These are phyloP conservation scores for Semaprochilodus insignis DNA, from an alignment of 2,797 vertebrate genomes.

Conservation along the genomic window DNA sequence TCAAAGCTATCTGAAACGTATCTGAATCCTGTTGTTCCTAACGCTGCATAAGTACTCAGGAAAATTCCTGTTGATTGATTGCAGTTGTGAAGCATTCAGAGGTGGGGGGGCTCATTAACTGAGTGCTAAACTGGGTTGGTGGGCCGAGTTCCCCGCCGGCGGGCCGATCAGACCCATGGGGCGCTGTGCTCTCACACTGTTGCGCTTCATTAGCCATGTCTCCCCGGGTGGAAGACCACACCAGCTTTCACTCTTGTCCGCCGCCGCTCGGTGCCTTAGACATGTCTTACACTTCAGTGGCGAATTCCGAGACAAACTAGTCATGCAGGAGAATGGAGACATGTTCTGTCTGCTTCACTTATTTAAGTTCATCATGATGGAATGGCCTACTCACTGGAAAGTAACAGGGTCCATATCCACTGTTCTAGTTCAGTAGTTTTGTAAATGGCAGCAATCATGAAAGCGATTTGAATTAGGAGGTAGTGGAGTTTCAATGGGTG, in stretches of 20 bases:
- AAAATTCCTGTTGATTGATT: conserved; percentile 67
- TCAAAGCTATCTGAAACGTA: neutral
- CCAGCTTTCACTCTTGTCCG: conserved; percentile 13
- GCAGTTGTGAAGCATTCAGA: conserved; percentile 47
- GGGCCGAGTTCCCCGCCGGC: conserved; percentile 66
- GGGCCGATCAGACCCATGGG: conserved; percentile 58
- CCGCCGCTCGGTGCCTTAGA: conserved; percentile 10
- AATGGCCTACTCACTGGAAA: neutral
- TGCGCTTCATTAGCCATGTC: conserved; percentile 74
- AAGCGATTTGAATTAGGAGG: neutral
- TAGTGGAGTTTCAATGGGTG: neutral
- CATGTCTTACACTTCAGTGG: conserved; percentile 30
- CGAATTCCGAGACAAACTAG: neutral
- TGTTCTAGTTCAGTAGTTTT: neutral
- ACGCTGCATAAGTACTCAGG: conserved; percentile 3
- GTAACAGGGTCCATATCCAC: neutral
- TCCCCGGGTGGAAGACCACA: conserved; percentile 45
- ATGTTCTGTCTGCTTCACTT: conserved; percentile 5
- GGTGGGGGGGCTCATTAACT: conserved; percentile 65
- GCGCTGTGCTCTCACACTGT: conserved; percentile 66
- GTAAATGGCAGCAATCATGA: neutral
- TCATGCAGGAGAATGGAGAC: conserved; percentile 6
- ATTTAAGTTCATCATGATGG: neutral
- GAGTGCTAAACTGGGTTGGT: conserved; percentile 62
- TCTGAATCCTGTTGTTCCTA: neutral